These are phyloP conservation scores for Boulengeromyrus knoepffleri DNA, from an alignment of 2,113 vertebrate species.

Conservation along the genomic window DNA sequence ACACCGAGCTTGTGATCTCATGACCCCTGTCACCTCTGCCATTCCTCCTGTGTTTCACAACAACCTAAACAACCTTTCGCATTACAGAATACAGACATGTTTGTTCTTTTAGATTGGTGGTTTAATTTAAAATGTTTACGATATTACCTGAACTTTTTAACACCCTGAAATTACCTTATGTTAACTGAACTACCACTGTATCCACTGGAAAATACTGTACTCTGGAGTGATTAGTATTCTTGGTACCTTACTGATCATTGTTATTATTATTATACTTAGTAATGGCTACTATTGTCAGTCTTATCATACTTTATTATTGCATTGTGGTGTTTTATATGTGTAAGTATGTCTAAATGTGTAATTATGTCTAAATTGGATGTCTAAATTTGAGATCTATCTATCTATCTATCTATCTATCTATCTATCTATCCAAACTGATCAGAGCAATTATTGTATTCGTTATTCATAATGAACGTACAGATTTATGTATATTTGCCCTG, in stretches of 20 bases:
- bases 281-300: not conserved
- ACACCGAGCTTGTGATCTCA: not conserved
- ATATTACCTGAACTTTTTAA: not conserved
- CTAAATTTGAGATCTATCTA: not conserved
- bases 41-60: not conserved
- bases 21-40: not conserved
- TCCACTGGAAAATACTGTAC: not conserved
- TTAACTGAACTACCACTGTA: not conserved
- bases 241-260: not conserved
- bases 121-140: not conserved
- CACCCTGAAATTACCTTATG: not conserved
- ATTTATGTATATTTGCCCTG: not conserved
- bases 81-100: not conserved
- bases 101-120: not conserved
- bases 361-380: not conserved
- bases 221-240: not conserved
- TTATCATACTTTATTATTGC: not conserved
- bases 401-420: not conserved
- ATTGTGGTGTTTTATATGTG: not conserved
- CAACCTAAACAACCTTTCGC: not conserved
- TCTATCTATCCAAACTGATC: not conserved
- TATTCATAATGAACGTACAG: not conserved
- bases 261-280: not conserved
- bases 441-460: not conserved
- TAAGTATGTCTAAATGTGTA: not conserved